Percentiles rank a stretch among this genome's conserved stretches.
Conservation (phyloP, 2,797 vertebrate genomes). For the Epinephelus awoara region DNA sequence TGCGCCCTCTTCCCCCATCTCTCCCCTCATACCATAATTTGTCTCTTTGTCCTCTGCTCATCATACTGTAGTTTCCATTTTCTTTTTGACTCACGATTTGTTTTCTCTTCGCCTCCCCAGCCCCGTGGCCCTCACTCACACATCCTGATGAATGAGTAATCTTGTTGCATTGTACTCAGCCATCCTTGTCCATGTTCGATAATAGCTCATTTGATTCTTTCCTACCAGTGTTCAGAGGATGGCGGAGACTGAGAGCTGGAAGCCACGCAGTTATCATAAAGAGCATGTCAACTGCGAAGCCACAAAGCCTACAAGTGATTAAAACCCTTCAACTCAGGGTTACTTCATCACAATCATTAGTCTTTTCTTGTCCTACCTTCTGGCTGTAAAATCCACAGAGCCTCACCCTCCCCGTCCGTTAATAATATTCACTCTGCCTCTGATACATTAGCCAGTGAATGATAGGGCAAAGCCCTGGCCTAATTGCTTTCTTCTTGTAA, state of each 20-base stretch:
- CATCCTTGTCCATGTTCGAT: slow-evolving; percentile 72
- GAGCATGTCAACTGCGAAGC: slow-evolving; percentile 75
- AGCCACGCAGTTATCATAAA: slow-evolving; percentile 77
- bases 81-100: slow-evolving; percentile 53
- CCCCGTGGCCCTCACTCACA: slow-evolving; percentile 50
- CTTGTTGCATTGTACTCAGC: slow-evolving; percentile 63
- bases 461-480: slow-evolving; percentile 88
- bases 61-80: slow-evolving; percentile 27
- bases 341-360: slow-evolving; percentile 82
- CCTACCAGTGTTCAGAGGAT: slow-evolving; percentile 48
- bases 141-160: slow-evolving; percentile 67
- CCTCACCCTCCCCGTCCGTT: slow-evolving; percentile 71
- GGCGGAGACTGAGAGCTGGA: slow-evolving; percentile 60
- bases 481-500: slow-evolving; percentile 86
- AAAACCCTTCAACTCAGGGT: slow-evolving; percentile 82
- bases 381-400: slow-evolving; percentile 78
- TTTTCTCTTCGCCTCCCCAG: slow-evolving; percentile 46
- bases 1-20: slow-evolving; percentile 11
- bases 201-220: slow-evolving; percentile 75
- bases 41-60: slow-evolving; percentile 67
- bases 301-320: slow-evolving; percentile 84
- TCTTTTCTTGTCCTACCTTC: slow-evolving; percentile 79
- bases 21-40: slow-evolving; percentile 34
- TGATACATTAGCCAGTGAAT: slow-evolving; percentile 88
- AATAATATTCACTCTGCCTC: slow-evolving; percentile 87